Evolutionary conservation across 2,113 vertebrate genomes (phyloP).

Genomic region (Holacanthus passer): DNA sequence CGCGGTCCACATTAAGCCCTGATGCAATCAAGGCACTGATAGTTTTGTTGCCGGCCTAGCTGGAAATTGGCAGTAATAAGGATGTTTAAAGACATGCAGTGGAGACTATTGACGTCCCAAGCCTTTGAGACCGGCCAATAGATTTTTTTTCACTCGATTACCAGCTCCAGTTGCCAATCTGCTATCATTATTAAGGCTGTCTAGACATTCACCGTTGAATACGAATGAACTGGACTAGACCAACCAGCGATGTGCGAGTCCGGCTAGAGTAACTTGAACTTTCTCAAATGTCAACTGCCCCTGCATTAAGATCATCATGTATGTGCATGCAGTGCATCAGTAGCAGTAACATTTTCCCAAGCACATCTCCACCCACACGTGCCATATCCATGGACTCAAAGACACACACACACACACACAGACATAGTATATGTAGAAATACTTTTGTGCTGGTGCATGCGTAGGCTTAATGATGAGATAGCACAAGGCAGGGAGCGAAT

Average conservation of each 20-base stretch:
- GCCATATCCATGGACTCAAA: constrained; percentile 3
- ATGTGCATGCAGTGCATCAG: constrained; percentile 13
- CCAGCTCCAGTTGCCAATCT: constrained; percentile 53
- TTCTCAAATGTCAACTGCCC: constrained; percentile 29
- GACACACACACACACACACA: constrained; percentile 10
- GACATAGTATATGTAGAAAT: constrained; percentile 26
- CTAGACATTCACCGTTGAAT: constrained; percentile 48
- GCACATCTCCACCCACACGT: constrained; percentile 13
- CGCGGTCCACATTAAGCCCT: constrained; percentile 31
- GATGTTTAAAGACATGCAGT: constrained; percentile 64
- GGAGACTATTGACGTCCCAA: constrained; percentile 58
- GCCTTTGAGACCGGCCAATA: constrained; percentile 61
- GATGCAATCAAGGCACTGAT: constrained; percentile 51
- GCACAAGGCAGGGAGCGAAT: constrained; percentile 54
- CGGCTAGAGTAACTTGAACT: constrained; percentile 16
- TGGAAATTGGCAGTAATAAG: constrained; percentile 63
- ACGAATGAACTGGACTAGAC: constrained; percentile 51
- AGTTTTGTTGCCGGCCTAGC: constrained; percentile 45
- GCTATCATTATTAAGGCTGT: constrained; percentile 60
- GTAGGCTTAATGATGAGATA: constrained; percentile 56
- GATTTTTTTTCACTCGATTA: constrained; percentile 64
- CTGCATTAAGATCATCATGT: constrained; percentile 16
- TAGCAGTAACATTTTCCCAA: constrained; percentile 9
- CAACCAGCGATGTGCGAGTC: not conserved
- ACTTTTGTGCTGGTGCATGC: constrained; percentile 20